These are phyloP conservation scores for Isichthys henryi DNA, from an alignment of 2,113 vertebrate species.

Conservation along the genomic window DNA sequence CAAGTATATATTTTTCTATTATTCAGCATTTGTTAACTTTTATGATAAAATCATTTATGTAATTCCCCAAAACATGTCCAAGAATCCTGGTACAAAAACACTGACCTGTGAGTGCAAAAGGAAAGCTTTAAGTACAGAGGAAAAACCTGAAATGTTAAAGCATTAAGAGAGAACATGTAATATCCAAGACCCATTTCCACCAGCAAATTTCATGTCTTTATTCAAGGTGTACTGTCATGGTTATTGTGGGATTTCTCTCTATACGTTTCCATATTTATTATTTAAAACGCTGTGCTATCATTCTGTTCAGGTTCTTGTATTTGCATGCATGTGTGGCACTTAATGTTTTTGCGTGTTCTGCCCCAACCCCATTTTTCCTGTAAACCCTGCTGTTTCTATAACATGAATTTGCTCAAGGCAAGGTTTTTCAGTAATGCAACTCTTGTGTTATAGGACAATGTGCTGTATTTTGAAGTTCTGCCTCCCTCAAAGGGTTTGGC, in stretches of 20 bases:
- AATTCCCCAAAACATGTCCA: neutral
- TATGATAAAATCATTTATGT: neutral
- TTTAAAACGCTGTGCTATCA: neutral
- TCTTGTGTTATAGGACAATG: neutral
- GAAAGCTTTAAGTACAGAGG: neutral
- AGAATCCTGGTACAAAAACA: neutral
- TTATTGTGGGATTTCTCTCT: neutral
- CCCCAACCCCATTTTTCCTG: neutral
- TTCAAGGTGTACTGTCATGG: neutral
- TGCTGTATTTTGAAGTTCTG: neutral
- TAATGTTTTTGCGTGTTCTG: neutral
- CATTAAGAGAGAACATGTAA: neutral
- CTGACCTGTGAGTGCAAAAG: neutral
- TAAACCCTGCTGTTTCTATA: neutral
- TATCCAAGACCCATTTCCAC: neutral
- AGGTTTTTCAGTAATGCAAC: neutral
- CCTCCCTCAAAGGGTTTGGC: neutral
- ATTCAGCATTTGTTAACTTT: neutral
- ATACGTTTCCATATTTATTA: neutral
- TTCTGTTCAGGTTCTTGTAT: neutral
- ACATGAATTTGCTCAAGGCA: neutral
- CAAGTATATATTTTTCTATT: neutral
- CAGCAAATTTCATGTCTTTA: neutral
- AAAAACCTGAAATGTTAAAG: neutral
- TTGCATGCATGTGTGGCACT: neutral